Base-by-base conservation (phyloP, 1,140 invertebrate species). In the Philopotamus ludificatus region DNA sequence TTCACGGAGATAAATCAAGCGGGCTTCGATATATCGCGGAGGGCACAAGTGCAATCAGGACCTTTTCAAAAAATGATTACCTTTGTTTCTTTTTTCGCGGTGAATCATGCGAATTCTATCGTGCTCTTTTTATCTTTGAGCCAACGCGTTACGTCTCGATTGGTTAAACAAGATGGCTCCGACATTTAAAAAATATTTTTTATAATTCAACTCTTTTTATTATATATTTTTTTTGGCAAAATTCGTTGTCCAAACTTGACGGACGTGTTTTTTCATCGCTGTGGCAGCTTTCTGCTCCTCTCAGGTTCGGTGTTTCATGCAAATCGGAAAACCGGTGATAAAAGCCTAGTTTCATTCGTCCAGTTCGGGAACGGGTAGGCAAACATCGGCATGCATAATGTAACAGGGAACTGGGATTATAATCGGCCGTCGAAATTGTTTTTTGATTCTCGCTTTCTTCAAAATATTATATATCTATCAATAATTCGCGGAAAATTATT, bases 1-100 rank as follows among this genome's bases (percentile, higher is more conserved):
- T 50, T 25, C 42, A n/a, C 57, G 22, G 58, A 45, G 41, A 67
- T 67, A 62, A 57, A 60, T 66, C 42, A 50, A 28, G 18, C 51
- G 59, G 51, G 45, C 39, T 21, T 47, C 54, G 55, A 66, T 66
- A 47, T 45, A 18, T 20, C 10, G 22, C 10, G 39, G 12, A 60
- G 25, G 20, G 51, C 23, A 21, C 15, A 16, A 59, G 28, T 39
- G 47, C 55, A 66, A 53, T 60, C 55, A 66, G 60, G 41, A 26
- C 51, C 15, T 51, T 25, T 8, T 26, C 22, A 25, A 51, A 51
- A 51, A 23, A 51, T 16, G 18, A 49, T 21, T n/a, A n/a, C n/a
- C n/a, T n/a, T 44, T 44, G n/a, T 44, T 44, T 18, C 41, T 1
- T 3, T 44, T 44, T 1, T 18, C n/a, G n/a, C n/a, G n/a, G n/a